Conservation (phyloP, 2,797 vertebrate species). For the Phrynocephalus forsythii region DNA sequence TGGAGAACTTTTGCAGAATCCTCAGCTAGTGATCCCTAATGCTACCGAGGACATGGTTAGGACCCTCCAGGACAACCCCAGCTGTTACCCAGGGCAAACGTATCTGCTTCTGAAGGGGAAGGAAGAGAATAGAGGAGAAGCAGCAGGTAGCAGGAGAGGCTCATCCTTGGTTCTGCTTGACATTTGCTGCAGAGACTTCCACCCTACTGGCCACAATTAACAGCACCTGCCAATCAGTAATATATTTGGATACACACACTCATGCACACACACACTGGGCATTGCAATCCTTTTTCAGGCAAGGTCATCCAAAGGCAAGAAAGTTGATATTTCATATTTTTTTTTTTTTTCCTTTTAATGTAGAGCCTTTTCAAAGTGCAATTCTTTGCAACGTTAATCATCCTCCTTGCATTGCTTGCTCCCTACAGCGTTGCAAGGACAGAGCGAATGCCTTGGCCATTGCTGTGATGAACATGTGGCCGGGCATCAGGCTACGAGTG, state of each 20-base stretch:
- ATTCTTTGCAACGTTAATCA: not conserved
- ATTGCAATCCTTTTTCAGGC: not conserved
- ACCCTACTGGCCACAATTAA: no score
- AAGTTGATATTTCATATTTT: no score
- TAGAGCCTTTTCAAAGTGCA: slow-evolving; percentile 63
- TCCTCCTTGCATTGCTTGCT: not conserved
- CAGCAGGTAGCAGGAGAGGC: no score
- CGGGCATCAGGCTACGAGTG: slow-evolving; percentile 91
- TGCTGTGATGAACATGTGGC: slow-evolving; percentile 99
- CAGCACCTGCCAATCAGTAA: no score
- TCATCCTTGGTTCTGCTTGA: no score
- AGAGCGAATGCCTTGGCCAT: slow-evolving; percentile 93
- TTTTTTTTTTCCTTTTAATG: slow-evolving; percentile 53
- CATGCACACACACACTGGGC: no score
- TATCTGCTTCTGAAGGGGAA: not conserved
- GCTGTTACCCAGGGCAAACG: not conserved
- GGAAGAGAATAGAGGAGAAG: not conserved
- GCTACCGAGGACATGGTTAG: not conserved
- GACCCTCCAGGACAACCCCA: not conserved
- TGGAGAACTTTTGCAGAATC: not conserved
- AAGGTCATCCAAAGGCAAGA: no score
- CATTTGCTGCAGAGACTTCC: no score
- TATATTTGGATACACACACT: no score
- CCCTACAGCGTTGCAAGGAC: slow-evolving; percentile 92
- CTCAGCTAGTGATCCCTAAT: no score